Conservation (phyloP, 2,797 vertebrate genomes). For the Emydoidea blandingii region DNA sequence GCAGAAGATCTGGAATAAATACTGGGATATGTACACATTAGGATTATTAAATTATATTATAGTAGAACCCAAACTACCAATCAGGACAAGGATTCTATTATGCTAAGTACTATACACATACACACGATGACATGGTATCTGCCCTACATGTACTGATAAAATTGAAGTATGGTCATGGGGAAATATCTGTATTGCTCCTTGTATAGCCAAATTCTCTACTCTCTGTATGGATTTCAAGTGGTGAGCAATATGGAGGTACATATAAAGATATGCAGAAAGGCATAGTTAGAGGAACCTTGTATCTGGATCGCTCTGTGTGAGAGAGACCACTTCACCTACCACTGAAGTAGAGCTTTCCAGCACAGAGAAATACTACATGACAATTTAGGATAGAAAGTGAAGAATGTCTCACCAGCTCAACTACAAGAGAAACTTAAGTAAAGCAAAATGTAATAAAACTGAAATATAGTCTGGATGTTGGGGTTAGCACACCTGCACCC, state of each 20-base stretch:
- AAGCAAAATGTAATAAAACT: neutral
- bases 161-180: neutral
- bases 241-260: neutral
- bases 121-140: neutral
- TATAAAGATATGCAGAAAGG: too few relatives aligned
- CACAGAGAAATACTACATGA: neutral
- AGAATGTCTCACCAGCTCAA: neutral
- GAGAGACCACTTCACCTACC: neutral
- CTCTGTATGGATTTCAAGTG: neutral
- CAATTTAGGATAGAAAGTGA: neutral
- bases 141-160: neutral
- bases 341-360: neutral
- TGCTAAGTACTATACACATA: neutral
- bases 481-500: neutral
- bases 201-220: neutral
- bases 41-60: neutral
- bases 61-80: neutral
- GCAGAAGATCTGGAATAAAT: neutral
- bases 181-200: neutral
- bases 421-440: neutral
- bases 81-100: neutral
- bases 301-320: neutral
- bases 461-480: neutral
- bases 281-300: neutral
- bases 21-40: neutral